Percentiles rank a stretch among this genome's conserved stretches.
Conservation (phyloP, 2,888 invertebrate genomes). For the Esperia sulphurella region DNA sequence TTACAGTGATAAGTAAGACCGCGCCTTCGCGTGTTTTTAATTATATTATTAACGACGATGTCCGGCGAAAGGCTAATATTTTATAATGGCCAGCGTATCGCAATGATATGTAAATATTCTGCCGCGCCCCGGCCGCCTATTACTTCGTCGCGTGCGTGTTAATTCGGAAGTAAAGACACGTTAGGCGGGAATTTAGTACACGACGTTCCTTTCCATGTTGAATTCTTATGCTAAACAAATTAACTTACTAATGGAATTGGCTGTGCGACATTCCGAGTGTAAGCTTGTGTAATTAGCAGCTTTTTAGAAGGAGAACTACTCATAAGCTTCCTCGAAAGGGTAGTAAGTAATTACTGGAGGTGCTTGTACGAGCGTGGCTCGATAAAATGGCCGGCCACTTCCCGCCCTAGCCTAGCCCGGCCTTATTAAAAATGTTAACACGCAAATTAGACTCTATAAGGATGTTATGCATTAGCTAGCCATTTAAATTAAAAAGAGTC, state of each 20-base stretch:
- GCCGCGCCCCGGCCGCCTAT: conserved; percentile 62
- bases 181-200: conserved; percentile 60
- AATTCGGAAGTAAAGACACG: conserved; percentile 72
- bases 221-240: conserved; percentile 51
- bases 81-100: conserved; percentile 72
- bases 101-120: conserved; percentile 78
- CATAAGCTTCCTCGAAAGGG: conserved; percentile 76
- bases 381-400: conserved; percentile 72
- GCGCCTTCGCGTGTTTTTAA: conserved; percentile 76
- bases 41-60: conserved; percentile 77
- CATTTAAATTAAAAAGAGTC: conserved; percentile 70
- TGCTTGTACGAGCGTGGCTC: conserved; percentile 57
- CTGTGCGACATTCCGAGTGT: conserved; percentile 24
- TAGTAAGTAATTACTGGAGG: conserved; percentile 75
- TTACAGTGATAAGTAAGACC: conserved; percentile 66
- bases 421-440: conserved; percentile 79
- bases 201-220: conserved; percentile 51
- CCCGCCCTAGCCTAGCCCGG: conserved; percentile 66
- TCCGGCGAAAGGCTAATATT: conserved; percentile 72
- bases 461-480: conserved; percentile 68
- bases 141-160: conserved; percentile 68
- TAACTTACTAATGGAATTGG: conserved; percentile 41
- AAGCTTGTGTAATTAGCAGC: conserved; percentile 60
- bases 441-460: conserved; percentile 71
- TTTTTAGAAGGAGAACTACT: conserved; percentile 74